These are phyloP conservation scores for Sapajus apella DNA, from an alignment of 2,113 vertebrate species.

Conservation along the genomic window DNA sequence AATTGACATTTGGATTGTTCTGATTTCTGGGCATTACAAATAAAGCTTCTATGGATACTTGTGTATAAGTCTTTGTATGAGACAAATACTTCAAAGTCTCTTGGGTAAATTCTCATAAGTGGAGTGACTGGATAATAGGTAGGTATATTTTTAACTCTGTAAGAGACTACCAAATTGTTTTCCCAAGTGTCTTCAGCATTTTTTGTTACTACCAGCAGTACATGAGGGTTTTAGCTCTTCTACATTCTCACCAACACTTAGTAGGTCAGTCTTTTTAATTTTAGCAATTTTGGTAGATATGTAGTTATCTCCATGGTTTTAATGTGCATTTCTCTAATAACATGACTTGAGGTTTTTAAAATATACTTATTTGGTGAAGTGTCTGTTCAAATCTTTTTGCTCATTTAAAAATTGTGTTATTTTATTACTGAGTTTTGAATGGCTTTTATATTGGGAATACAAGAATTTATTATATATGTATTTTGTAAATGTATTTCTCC, in stretches of 20 bases:
- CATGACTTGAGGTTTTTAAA: background rate
- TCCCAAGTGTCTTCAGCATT: background rate
- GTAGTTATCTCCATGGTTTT: background rate
- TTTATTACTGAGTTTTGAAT: background rate
- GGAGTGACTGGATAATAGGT: no score
- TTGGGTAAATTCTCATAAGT: background rate
- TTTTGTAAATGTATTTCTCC: background rate
- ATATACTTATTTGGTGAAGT: background rate
- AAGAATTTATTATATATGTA: background rate
- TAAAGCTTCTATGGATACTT: background rate
- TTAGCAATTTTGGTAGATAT: background rate
- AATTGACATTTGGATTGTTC: background rate
- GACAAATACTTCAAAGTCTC: background rate
- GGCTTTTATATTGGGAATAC: background rate
- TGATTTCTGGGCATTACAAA: background rate
- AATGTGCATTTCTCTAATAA: background rate
- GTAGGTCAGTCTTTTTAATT: background rate
- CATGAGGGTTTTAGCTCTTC: background rate
- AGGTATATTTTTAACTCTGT: background rate
- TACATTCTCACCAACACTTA: background rate
- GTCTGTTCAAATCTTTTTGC: background rate
- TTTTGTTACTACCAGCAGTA: background rate
- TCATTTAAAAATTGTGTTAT: background rate
- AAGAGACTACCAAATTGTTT: background rate
- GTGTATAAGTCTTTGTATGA: background rate